Base-by-base conservation (phyloP, 2,888 invertebrate species). In the Drosophila kambysellisi region DNA sequence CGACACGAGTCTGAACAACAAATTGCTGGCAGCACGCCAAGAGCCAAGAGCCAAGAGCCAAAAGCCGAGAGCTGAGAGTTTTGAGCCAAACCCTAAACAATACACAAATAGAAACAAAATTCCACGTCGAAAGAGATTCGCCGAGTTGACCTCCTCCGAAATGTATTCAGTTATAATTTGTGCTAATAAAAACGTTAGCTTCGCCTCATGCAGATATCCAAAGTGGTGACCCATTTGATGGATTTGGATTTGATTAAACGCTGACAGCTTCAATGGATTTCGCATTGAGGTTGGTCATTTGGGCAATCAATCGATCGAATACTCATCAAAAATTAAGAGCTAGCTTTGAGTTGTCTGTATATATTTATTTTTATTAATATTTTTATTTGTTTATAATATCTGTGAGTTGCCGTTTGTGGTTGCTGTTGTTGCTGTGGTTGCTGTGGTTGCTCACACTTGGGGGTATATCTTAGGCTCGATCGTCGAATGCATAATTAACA, bases 111-210 rank as follows among this genome's bases (percentile, higher is more conserved):
- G 1, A 29, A 46, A 17, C n/a, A 39, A n/a, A 52, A 66, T 52
- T 32, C 15, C 11, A 15, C 35, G 46, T 43, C 20, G 11, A 32
- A 37, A 39, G 9, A 54, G 61, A 66, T 62, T 65, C 56, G 73
- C 39, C 32, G 41, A 59, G 62, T 43, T 70, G 83, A 81, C 81
- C 77, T 83, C 83, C 76, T 58, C 35, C 59, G 48, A 82, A 80
- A 79, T 76, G 52, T 79, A 89, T 87, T 81, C 91, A 82, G 75
- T 70, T 81, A 84, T 87, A 77, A 90, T 90, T 86, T 79, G 60
- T 72, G 74, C 72, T 88, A 88, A 88, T 73, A 72, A 70, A 84
- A 80, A 60, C 76, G 70, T 68, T 67, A 35, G 30, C 70, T 70
- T 30, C 41, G 52, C 37, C 51, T 51, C 53, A 73, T 73, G 76